These are phyloP conservation scores for Octomys mimax DNA, from an alignment of 2,797 vertebrate genomes.

Conservation along the genomic window DNA sequence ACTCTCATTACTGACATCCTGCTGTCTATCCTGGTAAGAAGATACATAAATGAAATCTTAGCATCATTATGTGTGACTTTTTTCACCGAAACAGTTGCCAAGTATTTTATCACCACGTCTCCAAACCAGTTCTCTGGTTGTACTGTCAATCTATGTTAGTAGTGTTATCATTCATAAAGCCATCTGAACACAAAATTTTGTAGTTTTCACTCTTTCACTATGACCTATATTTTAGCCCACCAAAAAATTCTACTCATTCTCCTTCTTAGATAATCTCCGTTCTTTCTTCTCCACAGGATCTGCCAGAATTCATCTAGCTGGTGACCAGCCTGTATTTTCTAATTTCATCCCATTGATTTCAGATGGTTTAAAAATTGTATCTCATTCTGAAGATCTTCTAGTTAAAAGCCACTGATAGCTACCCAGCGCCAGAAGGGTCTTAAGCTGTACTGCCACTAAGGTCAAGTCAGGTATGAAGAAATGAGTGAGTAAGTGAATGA, in stretches of 20 bases:
- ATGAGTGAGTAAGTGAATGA: background rate
- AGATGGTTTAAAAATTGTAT: slow-evolving; percentile 23
- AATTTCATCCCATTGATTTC: background rate
- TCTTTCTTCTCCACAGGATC: background rate
- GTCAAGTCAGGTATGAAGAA: background rate
- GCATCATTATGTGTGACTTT: background rate
- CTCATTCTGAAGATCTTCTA: background rate
- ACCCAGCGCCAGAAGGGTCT: background rate
- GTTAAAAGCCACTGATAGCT: background rate
- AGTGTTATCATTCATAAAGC: background rate
- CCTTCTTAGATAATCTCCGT: background rate
- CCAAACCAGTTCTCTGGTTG: background rate
- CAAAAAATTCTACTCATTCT: slow-evolving; percentile 32
- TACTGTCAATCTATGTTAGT: background rate
- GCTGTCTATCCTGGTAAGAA: background rate
- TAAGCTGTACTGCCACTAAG: background rate
- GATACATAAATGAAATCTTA: background rate
- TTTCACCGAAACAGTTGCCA: background rate
- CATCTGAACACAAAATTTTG: background rate
- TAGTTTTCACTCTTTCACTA: background rate
- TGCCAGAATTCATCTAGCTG: background rate
- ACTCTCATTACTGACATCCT: background rate
- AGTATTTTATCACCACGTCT: background rate
- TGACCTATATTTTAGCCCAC: background rate
- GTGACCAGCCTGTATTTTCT: background rate